Evolutionary conservation across 2,113 vertebrate species (phyloP).

Genomic region (Hemicordylus capensis): DNA sequence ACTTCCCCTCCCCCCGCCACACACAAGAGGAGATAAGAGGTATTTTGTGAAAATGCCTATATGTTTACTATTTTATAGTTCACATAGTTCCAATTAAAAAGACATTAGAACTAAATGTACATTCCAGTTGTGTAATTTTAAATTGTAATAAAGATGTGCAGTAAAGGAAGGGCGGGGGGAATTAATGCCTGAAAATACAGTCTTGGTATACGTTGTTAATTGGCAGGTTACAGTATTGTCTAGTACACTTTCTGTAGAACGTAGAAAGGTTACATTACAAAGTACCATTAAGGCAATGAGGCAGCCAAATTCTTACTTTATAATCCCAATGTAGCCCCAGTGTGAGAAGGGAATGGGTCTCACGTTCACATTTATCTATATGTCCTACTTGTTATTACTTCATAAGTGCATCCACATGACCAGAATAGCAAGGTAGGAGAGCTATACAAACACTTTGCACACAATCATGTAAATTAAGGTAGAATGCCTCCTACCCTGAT

Average conservation of each 20-base stretch:
- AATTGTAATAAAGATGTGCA: constrained; percentile 41
- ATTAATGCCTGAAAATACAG: constrained; percentile 18
- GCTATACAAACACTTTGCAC: no score
- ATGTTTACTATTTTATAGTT: constrained; percentile 49
- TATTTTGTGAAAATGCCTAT: constrained; percentile 45
- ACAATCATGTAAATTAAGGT: no score
- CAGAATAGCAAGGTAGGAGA: no score
- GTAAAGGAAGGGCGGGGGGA: constrained; percentile 33
- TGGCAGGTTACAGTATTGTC: background rate
- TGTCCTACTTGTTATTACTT: background rate
- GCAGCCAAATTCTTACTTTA: background rate
- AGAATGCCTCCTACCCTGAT: no score
- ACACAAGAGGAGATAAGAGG: constrained; percentile 43
- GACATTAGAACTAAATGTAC: constrained; percentile 35
- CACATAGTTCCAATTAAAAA: constrained; percentile 57
- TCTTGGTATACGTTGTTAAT: constrained; percentile 22
- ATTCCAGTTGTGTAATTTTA: constrained; percentile 49
- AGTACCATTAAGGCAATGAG: background rate
- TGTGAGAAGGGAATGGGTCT: background rate
- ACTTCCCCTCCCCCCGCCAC: background rate
- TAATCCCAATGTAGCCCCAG: background rate
- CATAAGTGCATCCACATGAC: no score
- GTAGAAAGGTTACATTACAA: background rate
- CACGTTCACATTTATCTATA: background rate
- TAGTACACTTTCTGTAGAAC: background rate